Evolutionary conservation across 2,797 vertebrate genomes (phyloP), one percentile per base, ranked within the genome.

Genomic region (Botia kubotai): DNA sequence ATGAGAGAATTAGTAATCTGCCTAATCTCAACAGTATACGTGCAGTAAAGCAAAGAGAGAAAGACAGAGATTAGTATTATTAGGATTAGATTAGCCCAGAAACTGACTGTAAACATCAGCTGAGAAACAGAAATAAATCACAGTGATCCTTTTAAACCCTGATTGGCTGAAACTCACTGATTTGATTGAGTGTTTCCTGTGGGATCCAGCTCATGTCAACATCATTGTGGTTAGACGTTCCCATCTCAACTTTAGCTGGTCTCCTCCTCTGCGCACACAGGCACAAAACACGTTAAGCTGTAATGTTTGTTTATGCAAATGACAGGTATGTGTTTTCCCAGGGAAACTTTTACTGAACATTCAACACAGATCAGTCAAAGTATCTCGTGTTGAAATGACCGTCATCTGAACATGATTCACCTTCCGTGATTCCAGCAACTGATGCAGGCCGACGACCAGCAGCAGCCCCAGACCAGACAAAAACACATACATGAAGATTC

Each of bases 141-240:
- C 33, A 53, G 50, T 53, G 50, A 53, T n/a, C 16, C 14, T 17
- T 52, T 4, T 19, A 7, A 55, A 19, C n/a, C 7, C n/a, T 52
- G 69, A 72, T 53, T 79, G 77, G 68, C 69, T 53, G 68, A 4
- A 79, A 97, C 97, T 90, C 94, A 99, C 98, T 99, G 91, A 99
- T 98, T 89, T 99, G 97, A 93, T 97, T 98, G 82, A 99, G 93
- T 11, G 97, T 99, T 88, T 99, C 98, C 88, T 97, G 95, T 23
- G 98, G 98, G 92, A 99, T 99, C 98, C 97, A 99, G 90, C 98
- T 99, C 95, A 99, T 95, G 83, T 99, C 98, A 1, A 99, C 97
- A 72, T 98, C 96, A 0, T 96, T 98, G 90, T 98, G 97, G 91
- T 94, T 98, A 0, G 97, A 94, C 0, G 98, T 99, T 72, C 98